Evolutionary conservation across 2,797 vertebrate species (phyloP).

Genomic region (Sternotherus odoratus): DNA sequence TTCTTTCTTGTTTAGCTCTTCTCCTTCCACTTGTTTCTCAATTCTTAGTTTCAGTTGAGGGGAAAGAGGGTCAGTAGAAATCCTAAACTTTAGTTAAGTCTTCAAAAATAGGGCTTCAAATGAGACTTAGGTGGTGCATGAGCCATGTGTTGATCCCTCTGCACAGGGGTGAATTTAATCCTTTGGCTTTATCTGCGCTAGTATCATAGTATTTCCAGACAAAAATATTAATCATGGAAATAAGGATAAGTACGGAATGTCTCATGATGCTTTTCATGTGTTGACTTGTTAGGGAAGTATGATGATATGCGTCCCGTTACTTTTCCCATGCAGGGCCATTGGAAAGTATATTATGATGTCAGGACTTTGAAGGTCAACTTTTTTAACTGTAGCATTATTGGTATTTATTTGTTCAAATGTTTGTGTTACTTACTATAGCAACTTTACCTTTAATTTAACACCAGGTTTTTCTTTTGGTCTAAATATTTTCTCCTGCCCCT

Average conservation of each 20-base stretch:
- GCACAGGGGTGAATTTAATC: neutral
- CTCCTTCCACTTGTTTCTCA: neutral
- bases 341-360: neutral
- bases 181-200: neutral
- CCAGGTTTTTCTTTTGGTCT: neutral
- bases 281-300: neutral
- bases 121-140: neutral
- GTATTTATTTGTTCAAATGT: neutral
- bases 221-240: neutral
- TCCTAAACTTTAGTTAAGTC: neutral
- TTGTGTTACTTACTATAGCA: neutral
- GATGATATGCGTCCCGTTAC: neutral
- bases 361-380: neutral
- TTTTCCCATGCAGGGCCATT: neutral
- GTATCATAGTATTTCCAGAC: neutral
- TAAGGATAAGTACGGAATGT: neutral
- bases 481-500: neutral
- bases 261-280: neutral
- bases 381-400: rapidly evolving
- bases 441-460: neutral
- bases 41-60: neutral
- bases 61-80: neutral
- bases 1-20: neutral
- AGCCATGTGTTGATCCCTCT: neutral
- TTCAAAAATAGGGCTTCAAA: neutral